Evolutionary conservation across 1,140 invertebrate species (phyloP).

Genomic region (Leptestheria dahalacensis): DNA sequence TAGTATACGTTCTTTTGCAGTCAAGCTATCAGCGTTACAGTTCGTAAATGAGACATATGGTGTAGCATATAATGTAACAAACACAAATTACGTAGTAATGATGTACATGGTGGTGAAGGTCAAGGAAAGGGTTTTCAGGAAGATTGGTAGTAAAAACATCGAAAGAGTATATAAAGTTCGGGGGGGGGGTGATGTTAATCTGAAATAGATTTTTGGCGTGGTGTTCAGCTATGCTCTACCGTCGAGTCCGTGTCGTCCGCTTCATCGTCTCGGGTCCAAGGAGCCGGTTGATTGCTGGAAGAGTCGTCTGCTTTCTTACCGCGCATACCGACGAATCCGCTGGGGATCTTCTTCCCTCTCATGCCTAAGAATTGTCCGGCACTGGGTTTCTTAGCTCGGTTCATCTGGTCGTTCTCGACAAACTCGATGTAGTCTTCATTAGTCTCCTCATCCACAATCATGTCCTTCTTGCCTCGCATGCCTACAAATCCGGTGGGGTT

Average conservation of each 20-base stretch:
- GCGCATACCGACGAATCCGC: background rate
- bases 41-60: too few species aligned
- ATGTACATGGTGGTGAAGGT: too few species aligned
- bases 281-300: background rate
- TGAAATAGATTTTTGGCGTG: background rate
- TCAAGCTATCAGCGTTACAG: too few species aligned
- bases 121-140: too few species aligned
- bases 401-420: background rate
- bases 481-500: constrained; percentile 1
- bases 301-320: background rate
- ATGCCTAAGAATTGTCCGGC: constrained; percentile 1
- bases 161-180: too few species aligned
- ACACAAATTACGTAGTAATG: too few species aligned
- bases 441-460: background rate
- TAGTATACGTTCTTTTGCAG: too few species aligned
- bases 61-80: too few species aligned
- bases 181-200: too few species aligned
- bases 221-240: background rate
- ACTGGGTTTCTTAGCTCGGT: background rate
- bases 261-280: constrained; percentile 3
- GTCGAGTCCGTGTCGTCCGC: too few species aligned
- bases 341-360: constrained; percentile 1
- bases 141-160: too few species aligned
- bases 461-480: constrained; percentile 3
- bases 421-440: background rate